Evolutionary conservation across 2,113 vertebrate species (phyloP), one percentile per base, ranked within the genome.

Genomic region (Leucosticte australis): DNA sequence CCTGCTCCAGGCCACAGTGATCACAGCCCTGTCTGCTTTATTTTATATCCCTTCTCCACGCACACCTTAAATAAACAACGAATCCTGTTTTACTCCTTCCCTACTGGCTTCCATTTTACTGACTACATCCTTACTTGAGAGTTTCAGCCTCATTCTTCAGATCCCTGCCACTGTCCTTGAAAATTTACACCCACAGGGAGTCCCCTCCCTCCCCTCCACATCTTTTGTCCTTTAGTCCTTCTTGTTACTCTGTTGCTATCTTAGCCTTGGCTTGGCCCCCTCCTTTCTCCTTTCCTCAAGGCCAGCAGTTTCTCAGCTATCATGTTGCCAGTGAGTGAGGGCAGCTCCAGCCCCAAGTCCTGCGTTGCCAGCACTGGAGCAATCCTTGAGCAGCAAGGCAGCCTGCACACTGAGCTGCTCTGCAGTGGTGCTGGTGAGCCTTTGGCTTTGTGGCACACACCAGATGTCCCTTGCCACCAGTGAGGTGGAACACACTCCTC

Each of bases 381-480:
- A 8, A 9, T 8, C n/a, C 75, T 10, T 0, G 35, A 39, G 50
- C 65, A 64, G 59, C 65, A 6, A 1, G 0, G 5, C 56, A 56
- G 67, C 73, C 57, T 7, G 47, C 37, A 31, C 41, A 41, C 16
- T 0, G 1, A 62, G 73, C 41, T 0, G 2, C 62, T n/a, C 65
- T 14, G 57, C 82, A 33, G 68, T 6, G 5, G 5, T 10, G 11
- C 59, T 23, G 49, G 23, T 0, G 19, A 10, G 57, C 15, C 77
- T 68, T 28, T 5, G n/a, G 11, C 31, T 50, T 17, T 14, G 33
- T 22, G 60, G 33, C 26, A 60, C 41, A 37, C 13, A 5, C 22
- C 22, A 4, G 7, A 2, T 11, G 33, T 50, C 55, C 60, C 79
- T 69, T 10, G 4, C 27, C 39, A 19, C 50, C 47, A 28, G 14